Evolutionary conservation across 2,797 vertebrate species (phyloP).

Genomic region (Phrynocephalus forsythii): DNA sequence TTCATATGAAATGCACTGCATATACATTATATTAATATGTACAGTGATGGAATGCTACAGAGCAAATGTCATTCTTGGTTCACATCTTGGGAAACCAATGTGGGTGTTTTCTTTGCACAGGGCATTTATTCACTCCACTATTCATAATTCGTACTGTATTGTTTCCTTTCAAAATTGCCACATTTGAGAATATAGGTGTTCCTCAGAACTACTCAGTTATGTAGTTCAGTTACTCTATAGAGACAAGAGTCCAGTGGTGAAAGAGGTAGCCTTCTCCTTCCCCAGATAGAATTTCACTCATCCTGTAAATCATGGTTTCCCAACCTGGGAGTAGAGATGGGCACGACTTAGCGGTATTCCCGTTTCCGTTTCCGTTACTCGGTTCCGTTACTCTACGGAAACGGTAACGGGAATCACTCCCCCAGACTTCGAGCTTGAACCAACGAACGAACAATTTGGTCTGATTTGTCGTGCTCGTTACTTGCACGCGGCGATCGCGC

Average conservation of each 20-base stretch:
- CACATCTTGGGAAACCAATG: background rate
- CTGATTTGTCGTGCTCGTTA: no score
- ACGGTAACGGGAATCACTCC: no score
- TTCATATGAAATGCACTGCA: no score
- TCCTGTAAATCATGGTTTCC: no score
- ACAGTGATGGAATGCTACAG: background rate
- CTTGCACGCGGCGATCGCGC: no score
- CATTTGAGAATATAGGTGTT: background rate
- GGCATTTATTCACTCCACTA: background rate
- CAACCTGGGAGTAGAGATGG: no score
- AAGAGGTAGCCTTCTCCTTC: background rate
- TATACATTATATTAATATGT: no score
- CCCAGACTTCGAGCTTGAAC: no score
- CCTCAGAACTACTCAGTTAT: background rate
- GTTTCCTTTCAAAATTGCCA: background rate
- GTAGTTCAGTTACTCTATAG: background rate
- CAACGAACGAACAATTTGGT: no score
- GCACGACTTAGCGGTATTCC: no score
- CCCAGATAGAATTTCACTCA: background rate
- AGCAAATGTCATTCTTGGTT: background rate
- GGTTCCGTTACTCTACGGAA: no score
- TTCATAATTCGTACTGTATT: background rate
- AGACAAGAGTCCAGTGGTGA: background rate
- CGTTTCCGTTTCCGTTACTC: no score
- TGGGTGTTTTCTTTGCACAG: background rate